Conservation (phyloP, 2,888 invertebrate species). For the Allophyes oxyacanthae region DNA sequence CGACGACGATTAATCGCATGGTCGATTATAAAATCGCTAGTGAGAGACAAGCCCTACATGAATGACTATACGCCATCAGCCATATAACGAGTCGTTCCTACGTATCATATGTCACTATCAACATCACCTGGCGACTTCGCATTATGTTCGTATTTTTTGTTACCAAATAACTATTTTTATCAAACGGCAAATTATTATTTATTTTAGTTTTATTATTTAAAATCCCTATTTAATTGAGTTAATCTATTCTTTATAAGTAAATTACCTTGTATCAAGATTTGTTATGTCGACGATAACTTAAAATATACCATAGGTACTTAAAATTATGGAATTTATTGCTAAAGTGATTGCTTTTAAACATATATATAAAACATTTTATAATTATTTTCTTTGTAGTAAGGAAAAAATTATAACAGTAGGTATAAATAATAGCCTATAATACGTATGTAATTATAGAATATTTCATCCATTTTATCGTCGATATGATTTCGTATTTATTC, state of each 20-base stretch:
- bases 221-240: constrained; percentile 39
- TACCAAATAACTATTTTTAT: constrained; percentile 74
- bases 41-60: constrained; percentile 36
- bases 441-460: too few relatives aligned
- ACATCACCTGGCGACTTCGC: constrained; percentile 30
- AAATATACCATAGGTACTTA: not conserved
- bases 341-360: too few relatives aligned
- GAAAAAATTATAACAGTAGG: too few relatives aligned
- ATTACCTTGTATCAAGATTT: constrained; percentile 43
- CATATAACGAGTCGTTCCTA: constrained; percentile 58
- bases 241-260: constrained; percentile 41
- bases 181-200: constrained; percentile 49
- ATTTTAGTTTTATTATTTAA: constrained; percentile 47
- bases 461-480: not conserved
- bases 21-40: constrained; percentile 45
- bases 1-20: constrained; percentile 33
- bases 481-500: not conserved
- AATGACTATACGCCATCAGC: constrained; percentile 51
- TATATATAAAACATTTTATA: too few relatives aligned
- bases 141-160: constrained; percentile 70
- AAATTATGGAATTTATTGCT: too few relatives aligned
- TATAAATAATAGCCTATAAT: too few relatives aligned
- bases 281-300: constrained; percentile 14
- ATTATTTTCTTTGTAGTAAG: too few relatives aligned
- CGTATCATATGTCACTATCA: constrained; percentile 29